phyloP scores from a whole-genome alignment of 2,797 vertebrate genomes.

The Melanotaenia pygmaea region DNA sequence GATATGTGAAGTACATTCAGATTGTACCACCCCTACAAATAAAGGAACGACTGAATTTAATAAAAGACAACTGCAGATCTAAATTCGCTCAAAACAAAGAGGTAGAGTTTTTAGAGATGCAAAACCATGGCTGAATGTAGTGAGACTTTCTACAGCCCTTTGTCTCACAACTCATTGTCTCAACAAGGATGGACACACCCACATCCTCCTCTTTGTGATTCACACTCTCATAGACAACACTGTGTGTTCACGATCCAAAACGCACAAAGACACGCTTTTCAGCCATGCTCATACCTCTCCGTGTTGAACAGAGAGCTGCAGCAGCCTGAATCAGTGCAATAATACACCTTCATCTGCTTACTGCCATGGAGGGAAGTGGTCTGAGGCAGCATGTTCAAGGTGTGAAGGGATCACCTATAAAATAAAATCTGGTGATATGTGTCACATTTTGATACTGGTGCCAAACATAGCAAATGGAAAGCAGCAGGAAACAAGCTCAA shows the following conservation, averaged over 20 bases:
- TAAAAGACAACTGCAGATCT: not conserved
- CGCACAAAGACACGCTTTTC: not conserved
- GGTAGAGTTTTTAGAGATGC: constrained; percentile 5
- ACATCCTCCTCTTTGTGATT: constrained; percentile 56
- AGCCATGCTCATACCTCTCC: constrained; percentile 18
- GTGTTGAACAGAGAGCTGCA: constrained; percentile 16
- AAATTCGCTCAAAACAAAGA: not conserved
- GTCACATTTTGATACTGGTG: constrained; percentile 17
- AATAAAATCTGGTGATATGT: constrained; percentile 36
- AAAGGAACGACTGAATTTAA: no score
- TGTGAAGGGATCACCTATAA: constrained; percentile 1
- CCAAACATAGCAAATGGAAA: constrained; percentile 15
- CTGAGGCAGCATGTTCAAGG: constrained; percentile 9
- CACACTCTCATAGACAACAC: not conserved
- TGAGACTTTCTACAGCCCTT: constrained; percentile 31
- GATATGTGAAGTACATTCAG: no score
- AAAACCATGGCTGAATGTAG: constrained; percentile 31
- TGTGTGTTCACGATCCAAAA: constrained; percentile 1
- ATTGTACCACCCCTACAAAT: no score
- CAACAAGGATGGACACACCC: constrained; percentile 52
- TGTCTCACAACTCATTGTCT: constrained; percentile 49
- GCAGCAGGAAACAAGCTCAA: constrained; percentile 18
- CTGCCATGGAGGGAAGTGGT: constrained; percentile 21
- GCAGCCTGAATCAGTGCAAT: constrained; percentile 77
- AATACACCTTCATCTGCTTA: constrained; percentile 46